Base-by-base conservation (phyloP, 2,113 vertebrate genomes). In the Corythaeola cristata region DNA sequence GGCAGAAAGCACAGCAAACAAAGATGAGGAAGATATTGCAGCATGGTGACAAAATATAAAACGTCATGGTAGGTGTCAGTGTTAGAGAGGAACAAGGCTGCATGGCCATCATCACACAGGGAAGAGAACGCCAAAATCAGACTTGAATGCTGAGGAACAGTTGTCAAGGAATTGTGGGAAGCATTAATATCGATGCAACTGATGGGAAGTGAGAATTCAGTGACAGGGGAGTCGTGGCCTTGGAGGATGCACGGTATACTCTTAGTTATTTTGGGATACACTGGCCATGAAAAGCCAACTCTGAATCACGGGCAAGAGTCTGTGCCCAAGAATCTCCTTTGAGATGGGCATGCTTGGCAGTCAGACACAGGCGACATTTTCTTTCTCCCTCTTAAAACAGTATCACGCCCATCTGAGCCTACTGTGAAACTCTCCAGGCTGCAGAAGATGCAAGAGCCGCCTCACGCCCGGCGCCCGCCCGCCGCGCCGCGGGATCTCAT, bases 41-140 rank as follows among this genome's bases (percentile, higher is more conserved):
- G 33, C 9, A 45, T 0, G 4, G 50, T 1, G 3, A 86, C 67
- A 60, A 15, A 64, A 55, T 6, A 28, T 30, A 72, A 75, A 33
- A 56, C 3, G 0, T 14, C 76, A 49, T 0, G 4, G 39, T 3
- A 71, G 8, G 8, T 22, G 10, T 32, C 39, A 26, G 53, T 0
- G 0, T 8, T 8, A 26, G 21, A 45, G 27, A 60, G 21, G 47
- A 30, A 52, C 22, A 41, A 56, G 27, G 49, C 62, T 78, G 74
- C 41, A 60, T 79, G 52, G 73, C 68, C 92, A 78, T 15, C 10
- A 4, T 8, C 26, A 60, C 44, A 12, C 28, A 1, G 9, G 8
- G 10, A 76, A 75, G 2, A 0, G 63, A 78, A 82, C 3, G 15
- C 27, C 64, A 52, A 39, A 28, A 73, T n/a, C 62, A 39, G 41